Percentiles rank a stretch among this genome's conserved stretches.
Evolutionary conservation across 2,888 invertebrate species (phyloP).

Genomic region (Hermaeophaga mercurialis): DNA sequence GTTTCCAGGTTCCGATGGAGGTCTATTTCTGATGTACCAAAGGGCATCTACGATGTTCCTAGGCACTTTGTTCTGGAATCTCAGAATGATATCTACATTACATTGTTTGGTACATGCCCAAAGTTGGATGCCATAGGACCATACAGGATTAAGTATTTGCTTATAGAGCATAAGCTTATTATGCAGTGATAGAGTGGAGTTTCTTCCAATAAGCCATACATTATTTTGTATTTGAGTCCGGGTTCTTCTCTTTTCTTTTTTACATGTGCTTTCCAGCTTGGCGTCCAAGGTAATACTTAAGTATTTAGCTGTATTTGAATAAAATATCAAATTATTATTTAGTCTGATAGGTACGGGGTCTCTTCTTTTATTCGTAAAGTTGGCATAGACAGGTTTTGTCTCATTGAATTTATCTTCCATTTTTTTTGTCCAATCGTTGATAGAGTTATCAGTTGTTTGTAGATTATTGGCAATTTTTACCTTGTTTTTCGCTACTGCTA

Average conservation of each 20-base stretch:
- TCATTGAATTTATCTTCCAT: neutral
- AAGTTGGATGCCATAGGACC: neutral
- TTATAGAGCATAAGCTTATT: neutral
- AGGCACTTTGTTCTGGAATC: neutral
- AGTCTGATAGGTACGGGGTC: neutral
- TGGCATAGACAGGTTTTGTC: neutral
- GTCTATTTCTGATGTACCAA: too few species aligned
- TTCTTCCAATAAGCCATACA: neutral
- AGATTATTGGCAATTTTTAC: neutral
- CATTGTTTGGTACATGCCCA: neutral
- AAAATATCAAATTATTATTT: neutral
- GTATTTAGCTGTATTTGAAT: neutral
- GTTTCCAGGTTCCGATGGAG: too few species aligned
- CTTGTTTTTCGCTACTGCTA: neutral
- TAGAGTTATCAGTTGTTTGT: neutral
- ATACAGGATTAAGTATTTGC: neutral
- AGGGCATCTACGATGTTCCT: neutral
- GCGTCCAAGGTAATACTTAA: neutral
- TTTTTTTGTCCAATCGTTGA: neutral
- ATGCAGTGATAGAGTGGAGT: neutral
- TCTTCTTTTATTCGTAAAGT: conserved; percentile 1
- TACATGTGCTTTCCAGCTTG: neutral
- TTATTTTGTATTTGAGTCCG: neutral
- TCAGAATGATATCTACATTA: neutral
- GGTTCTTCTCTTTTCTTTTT: conserved; percentile 1